Conservation (phyloP, 1,140 invertebrate genomes). For the Hylaeus anthracinus region DNA sequence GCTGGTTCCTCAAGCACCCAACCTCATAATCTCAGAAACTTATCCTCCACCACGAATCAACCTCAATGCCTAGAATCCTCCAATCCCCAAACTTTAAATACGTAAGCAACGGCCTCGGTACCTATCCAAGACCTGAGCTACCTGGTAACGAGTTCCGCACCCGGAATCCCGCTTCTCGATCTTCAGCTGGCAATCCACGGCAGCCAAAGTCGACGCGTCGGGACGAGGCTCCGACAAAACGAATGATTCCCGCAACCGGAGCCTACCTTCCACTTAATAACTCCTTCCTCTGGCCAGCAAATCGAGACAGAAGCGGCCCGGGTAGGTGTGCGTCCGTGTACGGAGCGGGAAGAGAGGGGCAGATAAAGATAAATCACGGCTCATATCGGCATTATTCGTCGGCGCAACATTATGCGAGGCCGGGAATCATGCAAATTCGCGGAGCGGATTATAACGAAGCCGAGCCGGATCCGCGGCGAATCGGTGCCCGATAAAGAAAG, state of each 20-base stretch:
- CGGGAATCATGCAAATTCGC: slow-evolving; percentile 53
- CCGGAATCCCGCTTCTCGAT: background rate
- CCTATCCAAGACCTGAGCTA: too few species aligned
- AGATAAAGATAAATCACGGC: slow-evolving; percentile 34
- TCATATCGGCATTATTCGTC: slow-evolving; percentile 35
- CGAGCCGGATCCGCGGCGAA: slow-evolving; percentile 26
- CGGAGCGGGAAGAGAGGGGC: background rate
- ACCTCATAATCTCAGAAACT: too few species aligned
- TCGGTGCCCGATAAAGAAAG: slow-evolving; percentile 41
- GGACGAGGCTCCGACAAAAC: background rate
- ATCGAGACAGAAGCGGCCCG: background rate
- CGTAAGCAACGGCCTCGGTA: too few species aligned
- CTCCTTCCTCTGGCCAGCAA: background rate
- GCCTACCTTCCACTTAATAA: background rate
- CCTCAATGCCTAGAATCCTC: too few species aligned
- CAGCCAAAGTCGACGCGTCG: background rate
- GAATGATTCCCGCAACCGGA: background rate
- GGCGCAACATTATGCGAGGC: slow-evolving; percentile 25
- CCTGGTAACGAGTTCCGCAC: background rate
- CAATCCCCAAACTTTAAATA: too few species aligned
- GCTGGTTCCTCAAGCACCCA: too few species aligned
- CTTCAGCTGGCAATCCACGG: background rate
- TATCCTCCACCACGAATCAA: too few species aligned
- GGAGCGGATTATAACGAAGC: slow-evolving; percentile 40
- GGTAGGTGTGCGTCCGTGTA: background rate